Percentiles rank a stretch among this genome's conserved stretches.
Conservation (phyloP, 2,113 vertebrate species). For the Apaloderma vittatum region DNA sequence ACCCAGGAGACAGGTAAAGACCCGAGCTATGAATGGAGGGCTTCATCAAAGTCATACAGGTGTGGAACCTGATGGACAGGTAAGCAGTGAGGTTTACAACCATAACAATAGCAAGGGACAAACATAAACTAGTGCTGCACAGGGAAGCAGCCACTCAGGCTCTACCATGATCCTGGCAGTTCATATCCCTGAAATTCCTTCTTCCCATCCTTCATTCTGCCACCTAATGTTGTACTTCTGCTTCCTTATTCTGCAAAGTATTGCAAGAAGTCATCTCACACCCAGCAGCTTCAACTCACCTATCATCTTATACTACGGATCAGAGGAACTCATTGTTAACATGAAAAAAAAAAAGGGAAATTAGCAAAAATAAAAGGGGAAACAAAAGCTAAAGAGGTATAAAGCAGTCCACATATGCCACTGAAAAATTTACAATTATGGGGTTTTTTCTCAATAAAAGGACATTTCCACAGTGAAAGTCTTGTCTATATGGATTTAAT, state of each 20-base stretch:
- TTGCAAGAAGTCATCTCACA: neutral
- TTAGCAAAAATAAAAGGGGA: rapidly evolving
- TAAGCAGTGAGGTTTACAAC: neutral
- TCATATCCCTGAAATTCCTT: neutral
- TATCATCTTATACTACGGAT: neutral
- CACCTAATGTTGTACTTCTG: neutral
- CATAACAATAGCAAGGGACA: neutral
- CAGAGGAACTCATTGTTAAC: neutral
- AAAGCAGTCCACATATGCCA: neutral
- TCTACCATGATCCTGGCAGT: neutral
- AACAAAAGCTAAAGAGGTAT: neutral
- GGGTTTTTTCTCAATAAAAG: neutral
- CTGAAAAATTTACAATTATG: neutral
- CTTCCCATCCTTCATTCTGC: neutral
- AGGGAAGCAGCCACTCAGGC: neutral
- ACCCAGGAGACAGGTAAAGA: neutral
- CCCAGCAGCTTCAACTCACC: neutral
- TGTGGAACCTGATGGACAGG: neutral
- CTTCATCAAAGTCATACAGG: neutral
- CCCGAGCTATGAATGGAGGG: neutral
- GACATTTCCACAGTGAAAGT: neutral
- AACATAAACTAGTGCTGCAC: neutral
- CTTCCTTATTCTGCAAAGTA: neutral
- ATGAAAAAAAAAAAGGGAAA: neutral
- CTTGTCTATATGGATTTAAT: neutral